Evolutionary conservation across 2,888 invertebrate genomes (phyloP), one percentile per base, ranked within the genome.

Genomic region (Falcaria lacertinaria): DNA sequence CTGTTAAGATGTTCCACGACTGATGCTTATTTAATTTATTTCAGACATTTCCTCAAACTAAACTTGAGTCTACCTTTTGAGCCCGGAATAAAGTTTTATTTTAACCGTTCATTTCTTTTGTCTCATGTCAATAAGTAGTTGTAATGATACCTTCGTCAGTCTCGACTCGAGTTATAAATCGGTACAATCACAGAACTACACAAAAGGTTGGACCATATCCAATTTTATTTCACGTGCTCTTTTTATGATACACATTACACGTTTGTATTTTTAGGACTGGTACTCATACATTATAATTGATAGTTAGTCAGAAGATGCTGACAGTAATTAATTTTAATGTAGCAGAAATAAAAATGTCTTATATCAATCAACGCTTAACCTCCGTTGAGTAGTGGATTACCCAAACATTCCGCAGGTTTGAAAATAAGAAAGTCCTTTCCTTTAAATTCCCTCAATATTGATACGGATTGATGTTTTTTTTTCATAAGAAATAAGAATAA

Each of bases 61-160:
- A 56, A 51, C 43, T 46, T 17, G 43, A 52, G 37, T 32, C 41
- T 41, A 35, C 38, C 37, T 8, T 36, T 40, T 41, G 39, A 40
- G 42, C 42, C 40, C 11, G 39, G 38, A 42, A 47, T 45, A 42
- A 41, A 34, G 40, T 44, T 32, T 47, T 55, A 52, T 57, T 57
- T 54, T 50, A 48, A 48, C 41, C 33, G 47, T 43, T 47, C 44
- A 34, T 50, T 52, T 55, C 37, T 25, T 25, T 25, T 15, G 25
- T 48, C 45, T 47, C 16, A 2, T 22, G 35, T 43, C 47, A 52
- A 54, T 52, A 52, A 54, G 54, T 54, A 54, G 50, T 14, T 16
- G 35, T 19, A 36, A 37, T 36, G 7, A 22, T 25, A 37, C 37
- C 37, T 22, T 19, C 14, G 19, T 13, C 22, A 1, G 36, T 36